A percentile compares a stretch with the other conserved stretches of the same genome.
These are phyloP conservation scores for Phoenicopterus ruber DNA, from an alignment of 2,113 vertebrate genomes.

Conservation along the genomic window DNA sequence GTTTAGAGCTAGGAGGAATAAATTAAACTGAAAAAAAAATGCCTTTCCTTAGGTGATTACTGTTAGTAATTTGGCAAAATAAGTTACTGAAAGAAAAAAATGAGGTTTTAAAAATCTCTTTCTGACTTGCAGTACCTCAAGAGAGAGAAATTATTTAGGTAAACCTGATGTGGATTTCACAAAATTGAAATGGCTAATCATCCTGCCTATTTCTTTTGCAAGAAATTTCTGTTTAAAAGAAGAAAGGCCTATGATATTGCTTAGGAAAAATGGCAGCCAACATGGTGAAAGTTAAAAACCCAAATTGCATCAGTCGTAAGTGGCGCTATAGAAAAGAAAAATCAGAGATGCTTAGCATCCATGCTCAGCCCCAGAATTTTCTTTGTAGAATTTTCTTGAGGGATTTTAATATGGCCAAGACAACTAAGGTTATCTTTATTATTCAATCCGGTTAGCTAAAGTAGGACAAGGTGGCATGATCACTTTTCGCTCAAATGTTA, in stretches of 20 bases:
- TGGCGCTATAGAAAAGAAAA: neutral
- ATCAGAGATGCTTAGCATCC: neutral
- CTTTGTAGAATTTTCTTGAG: neutral
- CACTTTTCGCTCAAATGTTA: neutral
- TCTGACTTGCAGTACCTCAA: neutral
- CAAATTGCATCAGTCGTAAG: neutral
- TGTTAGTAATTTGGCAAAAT: neutral
- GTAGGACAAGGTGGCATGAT: neutral
- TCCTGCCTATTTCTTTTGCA: neutral
- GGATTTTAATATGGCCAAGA: neutral
- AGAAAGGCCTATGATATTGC: fast-evolving
- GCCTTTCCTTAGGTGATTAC: neutral
- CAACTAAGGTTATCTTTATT: neutral
- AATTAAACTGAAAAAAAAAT: neutral
- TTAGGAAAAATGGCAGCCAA: neutral
- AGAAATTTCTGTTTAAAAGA: neutral
- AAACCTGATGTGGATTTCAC: neutral
- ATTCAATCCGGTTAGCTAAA: neutral
- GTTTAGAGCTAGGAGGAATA: neutral
- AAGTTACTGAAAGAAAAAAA: neutral
- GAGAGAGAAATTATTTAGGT: neutral
- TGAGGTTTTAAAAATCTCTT: neutral
- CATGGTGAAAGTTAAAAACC: neutral
- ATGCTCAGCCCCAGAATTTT: neutral
- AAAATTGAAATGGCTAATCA: neutral